phyloP scores from a whole-genome alignment of 1,140 invertebrate species.

The Sitodiplosis mosellana region DNA sequence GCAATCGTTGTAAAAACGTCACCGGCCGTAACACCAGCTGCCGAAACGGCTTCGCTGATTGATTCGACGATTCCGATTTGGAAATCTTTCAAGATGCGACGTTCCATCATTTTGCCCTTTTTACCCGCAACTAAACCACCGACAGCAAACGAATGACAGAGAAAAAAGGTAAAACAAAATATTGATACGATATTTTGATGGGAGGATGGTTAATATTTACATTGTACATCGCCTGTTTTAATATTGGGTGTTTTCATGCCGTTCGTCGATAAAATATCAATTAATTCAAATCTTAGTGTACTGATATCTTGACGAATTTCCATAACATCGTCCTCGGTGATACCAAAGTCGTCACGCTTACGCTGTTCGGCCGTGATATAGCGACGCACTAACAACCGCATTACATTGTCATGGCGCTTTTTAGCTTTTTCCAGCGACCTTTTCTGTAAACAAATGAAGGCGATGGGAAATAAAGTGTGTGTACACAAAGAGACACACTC shows the following conservation, averaged over 20 bases:
- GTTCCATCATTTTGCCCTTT: constrained; percentile 67
- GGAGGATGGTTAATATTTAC: constrained; percentile 23
- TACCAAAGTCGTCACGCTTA: constrained; percentile 62
- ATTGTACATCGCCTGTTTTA: constrained; percentile 36
- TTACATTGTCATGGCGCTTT: constrained; percentile 50
- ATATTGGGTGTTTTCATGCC: constrained; percentile 60
- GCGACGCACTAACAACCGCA: constrained; percentile 57
- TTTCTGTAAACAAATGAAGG: constrained; percentile 28
- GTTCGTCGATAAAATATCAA: constrained; percentile 70
- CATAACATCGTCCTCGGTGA: constrained; percentile 90
- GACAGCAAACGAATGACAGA: neutral
- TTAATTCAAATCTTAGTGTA: constrained; percentile 63
- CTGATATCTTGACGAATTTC: constrained; percentile 91
- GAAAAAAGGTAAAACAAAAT: neutral
- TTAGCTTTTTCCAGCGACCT: constrained; percentile 49
- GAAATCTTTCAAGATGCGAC: constrained; percentile 73
- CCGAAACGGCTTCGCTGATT: constrained; percentile 51
- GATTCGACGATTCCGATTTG: constrained; percentile 73
- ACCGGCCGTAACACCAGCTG: constrained; percentile 42
- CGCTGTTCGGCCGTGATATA: constrained; percentile 71
- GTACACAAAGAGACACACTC: too few species aligned
- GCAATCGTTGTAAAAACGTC: constrained; percentile 65
- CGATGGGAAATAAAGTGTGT: neutral
- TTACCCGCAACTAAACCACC: constrained; percentile 46
- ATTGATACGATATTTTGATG: neutral